These are phyloP conservation scores for Xanthorhoe designata DNA, from an alignment of 2,888 invertebrate genomes.

Conservation along the genomic window DNA sequence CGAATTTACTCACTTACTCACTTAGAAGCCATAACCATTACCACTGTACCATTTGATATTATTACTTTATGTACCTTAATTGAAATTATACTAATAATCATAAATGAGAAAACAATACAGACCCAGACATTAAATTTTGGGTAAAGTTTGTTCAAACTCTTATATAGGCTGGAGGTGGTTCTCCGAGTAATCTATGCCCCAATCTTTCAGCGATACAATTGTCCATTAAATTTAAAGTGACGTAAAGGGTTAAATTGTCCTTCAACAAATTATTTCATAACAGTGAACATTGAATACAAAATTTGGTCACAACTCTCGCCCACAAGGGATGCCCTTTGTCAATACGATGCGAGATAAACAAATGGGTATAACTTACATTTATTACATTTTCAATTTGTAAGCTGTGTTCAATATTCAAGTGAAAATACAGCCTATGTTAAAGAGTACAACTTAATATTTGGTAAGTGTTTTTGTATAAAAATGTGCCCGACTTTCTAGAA, in stretches of 20 bases:
- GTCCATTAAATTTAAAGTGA: neutral
- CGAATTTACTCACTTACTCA: too few relatives aligned
- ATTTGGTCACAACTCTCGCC: constrained; percentile 31
- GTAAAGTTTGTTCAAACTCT: too few relatives aligned
- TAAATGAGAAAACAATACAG: too few relatives aligned
- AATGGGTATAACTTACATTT: constrained; percentile 46
- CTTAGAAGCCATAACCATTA: too few relatives aligned
- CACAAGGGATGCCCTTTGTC: constrained; percentile 53
- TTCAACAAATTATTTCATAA: constrained; percentile 13
- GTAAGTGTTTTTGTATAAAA: too few relatives aligned
- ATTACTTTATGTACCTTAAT: too few relatives aligned
- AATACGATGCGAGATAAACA: constrained; percentile 51
- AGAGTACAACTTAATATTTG: too few relatives aligned
- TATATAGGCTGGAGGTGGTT: neutral
- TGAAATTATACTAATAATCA: too few relatives aligned
- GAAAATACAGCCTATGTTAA: neutral
- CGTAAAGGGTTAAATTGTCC: constrained; percentile 1
- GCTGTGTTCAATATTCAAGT: neutral
- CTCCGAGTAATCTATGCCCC: neutral
- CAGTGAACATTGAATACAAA: neutral
- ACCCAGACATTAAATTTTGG: too few relatives aligned
- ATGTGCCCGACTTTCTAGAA: too few relatives aligned
- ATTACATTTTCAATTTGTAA: constrained; percentile 36
- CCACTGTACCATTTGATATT: too few relatives aligned
- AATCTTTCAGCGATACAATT: neutral